Percentiles rank a stretch among this genome's conserved stretches.
phyloP scores from a whole-genome alignment of 2,888 invertebrate species.

The Parochlus steinenii region DNA sequence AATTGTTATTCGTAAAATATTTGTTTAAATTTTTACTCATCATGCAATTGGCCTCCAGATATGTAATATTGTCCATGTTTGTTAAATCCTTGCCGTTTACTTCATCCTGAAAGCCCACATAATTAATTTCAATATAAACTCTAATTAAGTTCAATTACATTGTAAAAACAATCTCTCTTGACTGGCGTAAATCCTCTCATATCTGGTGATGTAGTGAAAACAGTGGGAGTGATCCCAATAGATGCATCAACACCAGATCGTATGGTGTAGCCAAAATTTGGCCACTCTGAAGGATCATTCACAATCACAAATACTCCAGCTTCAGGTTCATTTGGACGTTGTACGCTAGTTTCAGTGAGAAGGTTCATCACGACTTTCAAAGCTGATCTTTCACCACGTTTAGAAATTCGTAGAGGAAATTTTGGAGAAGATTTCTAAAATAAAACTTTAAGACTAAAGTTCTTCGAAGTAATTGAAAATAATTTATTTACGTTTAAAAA shows the following conservation, averaged over 20 bases:
- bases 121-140: background rate
- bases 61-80: background rate
- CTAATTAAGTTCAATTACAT: too few species aligned
- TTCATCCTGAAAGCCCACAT: background rate
- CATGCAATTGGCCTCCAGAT: conserved; percentile 3
- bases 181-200: conserved; percentile 1
- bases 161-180: conserved; percentile 7
- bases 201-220: conserved; percentile 6
- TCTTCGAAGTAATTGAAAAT: too few species aligned
- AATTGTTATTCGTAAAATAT: too few species aligned
- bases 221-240: conserved; percentile 9
- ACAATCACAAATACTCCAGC: conserved; percentile 14
- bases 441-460: too few species aligned
- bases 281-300: conserved; percentile 7
- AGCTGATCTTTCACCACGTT: too few species aligned
- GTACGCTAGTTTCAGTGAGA: too few species aligned
- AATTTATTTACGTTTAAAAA: too few species aligned
- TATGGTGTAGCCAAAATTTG: conserved; percentile 5
- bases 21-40: too few species aligned
- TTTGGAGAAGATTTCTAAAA: too few species aligned
- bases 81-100: background rate
- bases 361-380: too few species aligned
- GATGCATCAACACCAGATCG: conserved; percentile 4
- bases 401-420: too few species aligned
- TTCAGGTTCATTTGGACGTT: too few species aligned